phyloP scores from a whole-genome alignment of 2,797 vertebrate species.

The Tadarida brasiliensis region DNA sequence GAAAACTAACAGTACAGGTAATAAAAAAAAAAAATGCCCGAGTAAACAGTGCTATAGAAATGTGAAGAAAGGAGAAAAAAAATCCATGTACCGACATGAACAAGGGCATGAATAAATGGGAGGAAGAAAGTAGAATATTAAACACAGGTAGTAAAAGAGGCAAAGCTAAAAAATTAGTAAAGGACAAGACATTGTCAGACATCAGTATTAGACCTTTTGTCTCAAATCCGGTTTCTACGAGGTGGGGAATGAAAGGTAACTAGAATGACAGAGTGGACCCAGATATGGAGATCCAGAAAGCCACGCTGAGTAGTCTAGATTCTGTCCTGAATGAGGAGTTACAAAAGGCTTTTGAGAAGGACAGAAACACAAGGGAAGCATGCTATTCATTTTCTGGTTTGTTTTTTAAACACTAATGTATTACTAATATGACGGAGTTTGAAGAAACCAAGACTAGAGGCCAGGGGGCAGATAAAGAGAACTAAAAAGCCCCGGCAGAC shows the following conservation, averaged over 20 bases:
- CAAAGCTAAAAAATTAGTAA: constrained; percentile 16
- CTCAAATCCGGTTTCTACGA: neutral
- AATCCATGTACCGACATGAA: neutral
- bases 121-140: constrained; percentile 33
- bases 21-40: constrained; percentile 8
- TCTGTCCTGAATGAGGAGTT: neutral
- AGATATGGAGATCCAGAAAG: neutral
- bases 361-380: neutral
- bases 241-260: neutral
- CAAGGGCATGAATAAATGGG: neutral
- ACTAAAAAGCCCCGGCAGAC: neutral
- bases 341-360: constrained; percentile 52
- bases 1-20: constrained; percentile 69
- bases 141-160: neutral
- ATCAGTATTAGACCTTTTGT: neutral
- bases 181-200: constrained; percentile 21
- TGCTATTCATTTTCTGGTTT: neutral
- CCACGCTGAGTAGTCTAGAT: neutral
- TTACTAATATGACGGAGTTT: neutral
- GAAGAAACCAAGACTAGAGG: constrained; percentile 27
- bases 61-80: neutral
- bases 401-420: constrained; percentile 43
- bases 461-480: neutral
- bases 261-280: neutral
- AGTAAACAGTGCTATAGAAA: constrained; percentile 43